Evolutionary conservation across 2,797 vertebrate genomes (phyloP).

Genomic region (Malurus splendens): DNA sequence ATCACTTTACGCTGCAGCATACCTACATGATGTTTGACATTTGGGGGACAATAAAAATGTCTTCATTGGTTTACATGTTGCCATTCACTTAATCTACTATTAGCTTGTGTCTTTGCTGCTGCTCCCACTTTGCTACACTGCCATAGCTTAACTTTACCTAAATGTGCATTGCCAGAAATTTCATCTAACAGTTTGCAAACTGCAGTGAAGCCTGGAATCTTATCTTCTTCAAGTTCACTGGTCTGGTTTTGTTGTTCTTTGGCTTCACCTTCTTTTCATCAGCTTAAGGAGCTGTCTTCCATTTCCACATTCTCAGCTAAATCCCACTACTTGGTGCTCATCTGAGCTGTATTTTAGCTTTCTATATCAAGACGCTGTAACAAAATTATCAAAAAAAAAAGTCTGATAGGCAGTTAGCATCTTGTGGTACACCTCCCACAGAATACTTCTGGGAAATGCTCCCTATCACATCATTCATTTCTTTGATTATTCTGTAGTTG

Average conservation of each 20-base stretch:
- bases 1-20: background rate
- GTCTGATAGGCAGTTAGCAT: background rate
- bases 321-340: background rate
- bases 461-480: background rate
- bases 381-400: background rate
- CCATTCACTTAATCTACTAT: background rate
- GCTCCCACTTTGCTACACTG: background rate
- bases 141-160: background rate
- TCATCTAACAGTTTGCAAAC: background rate
- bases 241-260: background rate
- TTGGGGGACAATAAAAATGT: background rate
- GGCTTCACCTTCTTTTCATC: background rate
- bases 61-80: background rate
- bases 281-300: background rate
- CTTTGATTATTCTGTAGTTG: background rate
- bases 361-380: background rate
- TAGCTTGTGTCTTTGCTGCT: background rate
- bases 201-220: background rate
- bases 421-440: background rate
- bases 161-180: background rate
- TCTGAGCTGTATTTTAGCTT: background rate
- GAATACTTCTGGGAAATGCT: background rate
- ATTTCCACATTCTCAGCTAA: background rate
- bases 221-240: background rate
- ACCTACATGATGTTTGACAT: background rate